These are phyloP conservation scores for Echinarachnius parma DNA, from an alignment of 53 echinoderm and acorn worm species.

Conservation along the genomic window DNA sequence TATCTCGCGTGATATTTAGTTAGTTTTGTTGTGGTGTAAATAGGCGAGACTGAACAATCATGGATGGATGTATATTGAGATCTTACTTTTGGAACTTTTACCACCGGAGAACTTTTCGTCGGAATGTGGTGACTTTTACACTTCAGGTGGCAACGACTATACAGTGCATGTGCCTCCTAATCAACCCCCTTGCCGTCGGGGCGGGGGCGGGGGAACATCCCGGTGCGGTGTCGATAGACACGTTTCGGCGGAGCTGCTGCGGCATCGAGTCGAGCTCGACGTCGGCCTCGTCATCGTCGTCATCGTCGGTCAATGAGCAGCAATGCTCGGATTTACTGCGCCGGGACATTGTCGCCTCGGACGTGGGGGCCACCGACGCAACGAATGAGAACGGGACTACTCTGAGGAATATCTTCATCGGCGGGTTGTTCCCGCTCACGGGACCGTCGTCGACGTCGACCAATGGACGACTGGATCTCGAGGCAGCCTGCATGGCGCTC, in stretches of 20 bases:
- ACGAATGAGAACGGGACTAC: slow-evolving; percentile 41
- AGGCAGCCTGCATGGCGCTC: slow-evolving; percentile 84
- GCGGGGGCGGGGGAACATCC: slow-evolving; percentile 19
- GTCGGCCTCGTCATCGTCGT: too few relatives aligned
- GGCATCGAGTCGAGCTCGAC: not conserved
- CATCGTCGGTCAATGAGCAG: too few relatives aligned
- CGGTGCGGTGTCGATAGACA: slow-evolving; percentile 15
- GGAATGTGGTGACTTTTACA: too few relatives aligned
- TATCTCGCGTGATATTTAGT: too few relatives aligned
- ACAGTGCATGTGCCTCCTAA: too few relatives aligned
- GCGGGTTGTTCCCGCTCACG: slow-evolving; percentile 79
- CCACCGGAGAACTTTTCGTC: too few relatives aligned
- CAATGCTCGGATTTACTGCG: slow-evolving; percentile 36
- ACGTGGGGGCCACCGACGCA: slow-evolving; percentile 23
- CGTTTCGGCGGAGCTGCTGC: slow-evolving; percentile 27
- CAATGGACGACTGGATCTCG: slow-evolving; percentile 71
- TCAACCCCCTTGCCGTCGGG: too few relatives aligned
- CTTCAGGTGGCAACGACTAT: too few relatives aligned
- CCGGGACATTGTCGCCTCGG: slow-evolving; percentile 15
- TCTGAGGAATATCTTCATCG: slow-evolving; percentile 70
- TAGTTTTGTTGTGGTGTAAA: too few relatives aligned
- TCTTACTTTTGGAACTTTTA: too few relatives aligned
- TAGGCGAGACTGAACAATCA: too few relatives aligned
- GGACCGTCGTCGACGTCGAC: slow-evolving; percentile 57
- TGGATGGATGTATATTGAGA: too few relatives aligned